Base-by-base conservation (phyloP, 2,113 vertebrate species). In the Danionella cerebrum region DNA sequence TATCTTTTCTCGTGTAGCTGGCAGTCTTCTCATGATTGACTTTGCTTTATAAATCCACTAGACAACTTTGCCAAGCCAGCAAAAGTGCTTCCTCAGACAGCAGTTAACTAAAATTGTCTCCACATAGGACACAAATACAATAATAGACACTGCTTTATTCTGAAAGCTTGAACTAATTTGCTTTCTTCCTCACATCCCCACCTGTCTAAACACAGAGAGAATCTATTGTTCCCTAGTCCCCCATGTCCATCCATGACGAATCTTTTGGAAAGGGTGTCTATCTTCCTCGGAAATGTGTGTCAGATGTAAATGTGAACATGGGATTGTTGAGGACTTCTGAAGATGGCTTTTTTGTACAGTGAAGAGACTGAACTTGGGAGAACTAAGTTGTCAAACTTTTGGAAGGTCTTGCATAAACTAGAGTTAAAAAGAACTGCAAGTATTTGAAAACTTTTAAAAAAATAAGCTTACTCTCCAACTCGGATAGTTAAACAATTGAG, bases 151-250 rank as follows among this genome's bases (percentile, higher is more conserved):
- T 2, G 47, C 55, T 71, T 71, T 45, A 4, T 39, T 48, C 69
- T 5, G 2, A 45, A 58, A 57, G 44, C 72, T 71, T 67, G 52
- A 67, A 59, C 42, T 75, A 45, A 78, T 79, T 73, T 79, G 74
- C 79, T 79, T 71, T 33, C 47, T 60, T 55, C 45, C 68, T 69
- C 69, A 73, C 77, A 82, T 77, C 74, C 81, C 62, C 83, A 83
- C 78, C 78, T 83, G 76, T 82, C 74, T 55, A 73, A 80, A 78
- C 75, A 79, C 9, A 71, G 68, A 67, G 72, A 62, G 47, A 51
- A 16, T 5, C 72, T 51, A 78, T 80, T 80, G 79, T 78, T 79
- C 54, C 45, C 35, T 11, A 39, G 52, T 67, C 65, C 74, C 79
- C 33, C 67, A 78, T 55, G 63, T 47, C n/a, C 11, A 38, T 53